Evolutionary conservation across 2,888 invertebrate species (phyloP).

Genomic region (Chesias legatella): DNA sequence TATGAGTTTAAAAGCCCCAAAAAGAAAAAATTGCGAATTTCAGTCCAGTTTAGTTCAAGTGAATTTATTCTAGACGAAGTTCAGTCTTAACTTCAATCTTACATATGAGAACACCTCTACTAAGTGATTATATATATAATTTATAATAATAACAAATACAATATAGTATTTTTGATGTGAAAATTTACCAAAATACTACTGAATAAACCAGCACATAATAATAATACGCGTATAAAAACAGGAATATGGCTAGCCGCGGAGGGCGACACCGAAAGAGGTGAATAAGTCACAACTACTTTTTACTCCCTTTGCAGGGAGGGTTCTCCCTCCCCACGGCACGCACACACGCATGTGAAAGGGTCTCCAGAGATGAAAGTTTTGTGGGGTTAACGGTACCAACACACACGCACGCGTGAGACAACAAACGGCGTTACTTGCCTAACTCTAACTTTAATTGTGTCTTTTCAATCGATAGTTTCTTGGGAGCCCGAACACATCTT

Average conservation of each 20-base stretch:
- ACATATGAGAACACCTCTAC: no score
- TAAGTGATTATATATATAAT: no score
- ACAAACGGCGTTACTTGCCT: slow-evolving; percentile 73
- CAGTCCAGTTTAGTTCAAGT: no score
- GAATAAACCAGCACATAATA: slow-evolving; percentile 28
- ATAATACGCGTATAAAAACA: slow-evolving; percentile 44
- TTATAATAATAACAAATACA: no score
- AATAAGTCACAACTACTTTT: slow-evolving; percentile 78
- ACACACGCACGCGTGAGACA: slow-evolving; percentile 69
- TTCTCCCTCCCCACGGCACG: slow-evolving; percentile 42
- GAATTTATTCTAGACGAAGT: no score
- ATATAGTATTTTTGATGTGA: no score
- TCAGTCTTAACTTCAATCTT: no score
- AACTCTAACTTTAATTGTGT: slow-evolving; percentile 80
- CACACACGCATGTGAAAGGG: slow-evolving; percentile 48
- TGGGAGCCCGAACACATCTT: slow-evolving; percentile 46
- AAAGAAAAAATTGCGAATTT: no score
- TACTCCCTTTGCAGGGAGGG: slow-evolving; percentile 74
- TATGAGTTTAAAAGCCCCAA: no score
- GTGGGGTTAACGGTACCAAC: slow-evolving; percentile 74
- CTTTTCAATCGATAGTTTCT: slow-evolving; percentile 77
- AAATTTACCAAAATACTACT: no score
- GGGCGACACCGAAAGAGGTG: slow-evolving; percentile 80
- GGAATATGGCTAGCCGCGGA: slow-evolving; percentile 55
- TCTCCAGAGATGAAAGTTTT: slow-evolving; percentile 78